Evolutionary conservation across 2,888 invertebrate species (phyloP), one percentile per base, ranked within the genome.

Genomic region (Aspidiotus rigidus): DNA sequence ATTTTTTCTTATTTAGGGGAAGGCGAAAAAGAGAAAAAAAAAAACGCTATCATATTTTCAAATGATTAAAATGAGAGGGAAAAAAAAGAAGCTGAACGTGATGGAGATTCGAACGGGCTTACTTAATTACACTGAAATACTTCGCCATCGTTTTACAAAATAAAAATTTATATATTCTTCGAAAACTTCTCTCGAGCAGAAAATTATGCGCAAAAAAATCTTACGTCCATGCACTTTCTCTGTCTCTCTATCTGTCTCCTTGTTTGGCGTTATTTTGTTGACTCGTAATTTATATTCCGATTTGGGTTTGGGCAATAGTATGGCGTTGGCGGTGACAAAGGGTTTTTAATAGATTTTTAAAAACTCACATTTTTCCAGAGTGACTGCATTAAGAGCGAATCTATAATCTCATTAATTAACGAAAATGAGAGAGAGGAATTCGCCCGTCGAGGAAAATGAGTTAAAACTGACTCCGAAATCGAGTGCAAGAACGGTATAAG

Each of bases 321-420:
- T 39, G 41, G 40, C 41, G 53, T 55, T 64, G 53, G 39, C 28
- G 64, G 64, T 13, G 59, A 28, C 56, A 17, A 55, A 17, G 56
- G 7, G 59, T 17, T 67, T 67, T 67, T 67, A 67, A 67, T 67
- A 67, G 67, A 67, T 67, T 67, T 64, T 67, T 59, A 59, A 67
- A 67, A 67, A 67, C 67, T 67, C 49, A 57, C 59, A 39, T 39
- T 59, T 28, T 28, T 28, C 28, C 28, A 28, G 28, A 28, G 28
- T 28, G 28, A 28, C 59, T 59, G 53, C 59, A 67, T 67, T 67
- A 67, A 67, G 59, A 67, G 28, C 28, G 67, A 67, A 67, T 60
- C 67, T 67, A 67, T 67, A 67, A 67, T 67, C 60, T 67, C 67
- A 67, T 67, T 67, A 67, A 67, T 67, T 67, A 67, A 67, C 67